Evolutionary conservation across 2,888 invertebrate genomes (phyloP).

Genomic region (Stomorhina lunata): DNA sequence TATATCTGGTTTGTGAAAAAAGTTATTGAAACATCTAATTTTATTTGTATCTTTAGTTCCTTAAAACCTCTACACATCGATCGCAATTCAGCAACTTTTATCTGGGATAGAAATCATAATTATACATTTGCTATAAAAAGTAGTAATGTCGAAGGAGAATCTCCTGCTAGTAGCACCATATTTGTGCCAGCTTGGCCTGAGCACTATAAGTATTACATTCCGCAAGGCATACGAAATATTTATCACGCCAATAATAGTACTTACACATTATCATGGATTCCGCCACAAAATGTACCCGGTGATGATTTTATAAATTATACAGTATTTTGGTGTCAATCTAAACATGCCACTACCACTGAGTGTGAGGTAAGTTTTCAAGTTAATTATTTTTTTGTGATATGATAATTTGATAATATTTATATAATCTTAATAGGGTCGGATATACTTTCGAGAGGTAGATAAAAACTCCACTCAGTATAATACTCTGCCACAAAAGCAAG

Average conservation of each 20-base stretch:
- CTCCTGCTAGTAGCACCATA: conserved; percentile 63
- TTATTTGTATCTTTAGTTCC: conserved; percentile 26
- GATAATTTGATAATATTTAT: neutral
- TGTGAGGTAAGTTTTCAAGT: conserved; percentile 81
- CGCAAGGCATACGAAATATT: conserved; percentile 83
- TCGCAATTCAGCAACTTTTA: conserved; percentile 66
- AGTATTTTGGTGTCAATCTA: conserved; percentile 87
- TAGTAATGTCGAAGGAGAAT: conserved; percentile 68
- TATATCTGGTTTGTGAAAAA: neutral
- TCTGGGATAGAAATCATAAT: conserved; percentile 66
- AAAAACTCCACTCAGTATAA: conserved; percentile 68
- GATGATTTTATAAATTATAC: conserved; percentile 84
- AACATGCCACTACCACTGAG: conserved; percentile 81
- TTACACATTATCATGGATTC: conserved; percentile 87
- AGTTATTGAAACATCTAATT: neutral
- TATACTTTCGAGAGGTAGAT: conserved; percentile 82
- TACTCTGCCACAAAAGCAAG: conserved; percentile 82
- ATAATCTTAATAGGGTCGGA: conserved; percentile 80
- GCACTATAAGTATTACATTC: conserved; percentile 47
- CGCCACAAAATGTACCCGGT: conserved; percentile 79
- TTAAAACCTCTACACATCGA: conserved; percentile 60
- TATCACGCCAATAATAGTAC: conserved; percentile 83
- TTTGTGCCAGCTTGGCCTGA: conserved; percentile 56
- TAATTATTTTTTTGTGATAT: too few relatives aligned
- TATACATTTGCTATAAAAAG: conserved; percentile 70